These are phyloP conservation scores for Drosophila erecta DNA, from an alignment of 1,140 invertebrate genomes.

Conservation along the genomic window DNA sequence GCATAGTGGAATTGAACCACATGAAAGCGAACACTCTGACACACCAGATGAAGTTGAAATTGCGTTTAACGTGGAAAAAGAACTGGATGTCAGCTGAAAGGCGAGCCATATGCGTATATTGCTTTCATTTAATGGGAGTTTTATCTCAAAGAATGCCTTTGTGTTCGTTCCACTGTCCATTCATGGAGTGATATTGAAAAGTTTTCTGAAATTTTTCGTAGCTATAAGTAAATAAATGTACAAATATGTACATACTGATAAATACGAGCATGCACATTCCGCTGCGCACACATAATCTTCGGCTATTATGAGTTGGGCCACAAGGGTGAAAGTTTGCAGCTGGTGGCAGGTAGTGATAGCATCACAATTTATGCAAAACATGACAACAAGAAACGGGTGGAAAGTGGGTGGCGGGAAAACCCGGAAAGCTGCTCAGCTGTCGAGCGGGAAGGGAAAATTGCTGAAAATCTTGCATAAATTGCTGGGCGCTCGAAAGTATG, in stretches of 20 bases:
- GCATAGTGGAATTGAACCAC: conserved; percentile 16
- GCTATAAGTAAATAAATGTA: background rate
- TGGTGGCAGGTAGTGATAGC: conserved; percentile 33
- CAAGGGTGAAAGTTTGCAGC: conserved; percentile 33
- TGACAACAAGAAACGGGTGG: conserved; percentile 31
- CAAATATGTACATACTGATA: background rate
- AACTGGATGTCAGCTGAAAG: too few relatives aligned
- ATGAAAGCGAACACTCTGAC: background rate
- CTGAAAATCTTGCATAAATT: conserved; percentile 74
- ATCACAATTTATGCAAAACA: conserved; percentile 76
- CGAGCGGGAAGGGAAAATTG: conserved; percentile 27
- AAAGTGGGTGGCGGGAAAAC: conserved; percentile 4
- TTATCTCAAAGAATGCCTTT: background rate
- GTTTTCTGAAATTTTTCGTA: conserved; percentile 35
- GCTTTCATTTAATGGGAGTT: background rate
- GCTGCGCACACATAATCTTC: conserved; percentile 40
- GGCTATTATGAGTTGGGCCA: conserved; percentile 42
- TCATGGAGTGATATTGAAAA: conserved; percentile 36
- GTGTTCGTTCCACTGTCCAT: background rate
- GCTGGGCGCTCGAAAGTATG: conserved; percentile 62
- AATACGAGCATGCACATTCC: conserved; percentile 1
- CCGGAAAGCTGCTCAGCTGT: background rate
- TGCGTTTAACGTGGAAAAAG: background rate
- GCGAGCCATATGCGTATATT: too few relatives aligned
- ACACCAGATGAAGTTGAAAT: background rate